Evolutionary conservation across 1,140 invertebrate species (phyloP).

Genomic region (Apis cerana): DNA sequence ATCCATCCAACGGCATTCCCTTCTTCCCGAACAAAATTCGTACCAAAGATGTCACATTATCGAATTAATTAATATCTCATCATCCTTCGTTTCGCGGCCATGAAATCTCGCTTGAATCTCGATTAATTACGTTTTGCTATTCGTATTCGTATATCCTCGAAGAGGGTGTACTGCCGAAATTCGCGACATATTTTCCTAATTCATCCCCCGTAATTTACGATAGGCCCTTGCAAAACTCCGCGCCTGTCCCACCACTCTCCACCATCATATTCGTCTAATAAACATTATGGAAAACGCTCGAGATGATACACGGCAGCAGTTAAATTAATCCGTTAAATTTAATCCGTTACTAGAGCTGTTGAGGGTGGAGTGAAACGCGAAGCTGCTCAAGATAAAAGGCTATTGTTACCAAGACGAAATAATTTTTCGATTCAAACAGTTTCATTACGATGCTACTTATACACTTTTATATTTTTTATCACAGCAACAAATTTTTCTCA

Average conservation of each 20-base stretch:
- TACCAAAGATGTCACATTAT: background rate
- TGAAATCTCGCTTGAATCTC: slow-evolving; percentile 5
- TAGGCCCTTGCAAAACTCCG: slow-evolving; percentile 18
- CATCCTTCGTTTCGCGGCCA: no score
- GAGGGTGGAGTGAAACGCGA: background rate
- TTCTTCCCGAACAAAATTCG: background rate
- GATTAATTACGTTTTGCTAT: slow-evolving; percentile 31
- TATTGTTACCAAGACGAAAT: slow-evolving; percentile 30
- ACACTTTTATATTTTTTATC: no score
- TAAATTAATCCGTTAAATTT: slow-evolving; percentile 57
- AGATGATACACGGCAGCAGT: slow-evolving; percentile 56
- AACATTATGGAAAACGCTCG: slow-evolving; percentile 59
- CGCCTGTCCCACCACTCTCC: background rate
- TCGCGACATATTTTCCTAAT: slow-evolving; percentile 66
- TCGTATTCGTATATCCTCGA: slow-evolving; percentile 22
- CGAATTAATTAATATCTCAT: background rate
- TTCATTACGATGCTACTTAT: no score
- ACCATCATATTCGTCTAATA: slow-evolving; percentile 65
- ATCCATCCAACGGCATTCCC: no score
- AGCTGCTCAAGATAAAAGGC: slow-evolving; percentile 38
- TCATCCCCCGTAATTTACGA: slow-evolving; percentile 63
- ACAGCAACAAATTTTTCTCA: no score
- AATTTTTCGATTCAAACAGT: background rate
- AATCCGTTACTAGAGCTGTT: slow-evolving; percentile 34
- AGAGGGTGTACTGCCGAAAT: slow-evolving; percentile 52